These are phyloP conservation scores for Drosophila bunnanda DNA, from an alignment of 2,888 invertebrate genomes.

Conservation along the genomic window DNA sequence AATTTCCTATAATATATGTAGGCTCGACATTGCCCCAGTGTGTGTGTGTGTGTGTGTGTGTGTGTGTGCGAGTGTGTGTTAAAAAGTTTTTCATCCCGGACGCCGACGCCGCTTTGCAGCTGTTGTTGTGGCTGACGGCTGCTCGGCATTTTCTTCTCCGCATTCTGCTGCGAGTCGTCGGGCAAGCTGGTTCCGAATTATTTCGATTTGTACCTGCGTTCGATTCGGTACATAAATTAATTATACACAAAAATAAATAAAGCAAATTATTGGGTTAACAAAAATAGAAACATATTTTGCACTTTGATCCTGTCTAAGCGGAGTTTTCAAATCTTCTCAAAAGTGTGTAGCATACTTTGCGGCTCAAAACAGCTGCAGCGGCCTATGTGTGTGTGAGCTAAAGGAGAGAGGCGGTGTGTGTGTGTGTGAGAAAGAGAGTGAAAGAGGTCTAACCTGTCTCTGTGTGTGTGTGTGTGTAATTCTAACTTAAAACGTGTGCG, in stretches of 20 bases:
- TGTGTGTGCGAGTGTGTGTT: constrained; percentile 17
- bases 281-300: too few species aligned
- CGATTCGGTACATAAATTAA: background rate
- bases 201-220: constrained; percentile 41
- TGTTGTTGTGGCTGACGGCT: constrained; percentile 59
- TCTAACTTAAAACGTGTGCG: constrained; percentile 51
- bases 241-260: constrained; percentile 1
- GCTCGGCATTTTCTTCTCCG: constrained; percentile 43
- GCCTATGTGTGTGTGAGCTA: constrained; percentile 36
- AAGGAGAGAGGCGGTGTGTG: too few species aligned
- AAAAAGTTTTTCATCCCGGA: constrained; percentile 57
- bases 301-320: background rate
- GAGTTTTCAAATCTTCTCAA: constrained; percentile 2
- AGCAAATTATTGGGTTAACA: background rate
- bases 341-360: constrained; percentile 47
- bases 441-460: constrained; percentile 20
- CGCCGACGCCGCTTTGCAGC: constrained; percentile 58
- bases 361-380: constrained; percentile 64
- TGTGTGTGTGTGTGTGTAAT: constrained; percentile 51
- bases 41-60: constrained; percentile 29
- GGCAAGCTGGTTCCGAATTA: constrained; percentile 51
- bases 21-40: constrained; percentile 16
- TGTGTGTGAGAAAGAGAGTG: constrained; percentile 9
- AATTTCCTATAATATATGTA: constrained; percentile 38
- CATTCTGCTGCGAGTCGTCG: constrained; percentile 73